Base-by-base conservation (phyloP, 2,797 vertebrate species). In the Pangasius djambal region DNA sequence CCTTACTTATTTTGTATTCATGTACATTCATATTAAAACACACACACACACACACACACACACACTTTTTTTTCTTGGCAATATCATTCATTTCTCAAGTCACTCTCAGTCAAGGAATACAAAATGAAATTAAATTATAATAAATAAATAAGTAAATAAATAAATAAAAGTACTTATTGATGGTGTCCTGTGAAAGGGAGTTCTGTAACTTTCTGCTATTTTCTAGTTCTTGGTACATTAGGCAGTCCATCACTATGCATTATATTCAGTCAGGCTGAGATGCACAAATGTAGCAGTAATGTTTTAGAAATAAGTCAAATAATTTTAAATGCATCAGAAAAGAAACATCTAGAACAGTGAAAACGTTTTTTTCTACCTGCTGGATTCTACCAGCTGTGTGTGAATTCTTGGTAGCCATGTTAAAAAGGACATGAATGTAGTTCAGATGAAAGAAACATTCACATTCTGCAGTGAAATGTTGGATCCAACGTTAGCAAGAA, bases 221-320 rank as follows among this genome's bases (percentile, higher is more conserved):
- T 89, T 57, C 77, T 83, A 74, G 87, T 74, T 86, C 48, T 89
- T 88, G 75, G 85, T 89, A 86, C 87, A 83, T 70, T 89, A 89
- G 52, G 78, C 83, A 86, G 70, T 77, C 70, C 70, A 75, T 75
- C 85, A 86, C 85, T 52, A 31, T 69, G 63, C 18, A 69, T 69
- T 69, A 85, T 85, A 85, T 52, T 65, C 72, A 78, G 55, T 63
- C 52, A 67, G 25, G 75, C 59, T 63, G 48, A 69, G 37, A 31
- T 50, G 70, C 28, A 77, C 70, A 61, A 57, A 72, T 88, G 70
- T 85, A 37, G 57, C 55, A 75, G 50, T 85, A 84, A 84, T 84
- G 55, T 82, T 50, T 84, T 63, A 61, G 50, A 72, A 84, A 69
- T 34, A 84, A 67, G 40, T 18, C 50, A 84, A 31, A 84, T 20